A percentile compares a stretch with the other conserved stretches of the same genome.
Evolutionary conservation across 2,888 invertebrate species (phyloP).

Genomic region (Mythimna loreyi): DNA sequence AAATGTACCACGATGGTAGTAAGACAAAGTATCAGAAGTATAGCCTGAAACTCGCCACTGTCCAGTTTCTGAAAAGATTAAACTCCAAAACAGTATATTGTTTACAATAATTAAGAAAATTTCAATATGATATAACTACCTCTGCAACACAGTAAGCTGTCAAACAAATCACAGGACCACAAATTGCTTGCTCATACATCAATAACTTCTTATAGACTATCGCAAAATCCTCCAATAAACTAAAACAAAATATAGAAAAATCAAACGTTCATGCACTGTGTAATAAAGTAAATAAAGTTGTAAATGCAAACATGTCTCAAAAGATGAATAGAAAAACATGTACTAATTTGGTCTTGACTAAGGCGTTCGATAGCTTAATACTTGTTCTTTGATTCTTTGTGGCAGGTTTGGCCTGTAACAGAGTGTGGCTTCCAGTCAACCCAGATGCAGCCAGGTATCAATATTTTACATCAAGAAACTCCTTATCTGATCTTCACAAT

Average conservation of each 20-base stretch:
- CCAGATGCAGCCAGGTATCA: no score
- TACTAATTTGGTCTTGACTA: background rate
- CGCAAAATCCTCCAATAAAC: slow-evolving; percentile 73
- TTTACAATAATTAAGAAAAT: background rate
- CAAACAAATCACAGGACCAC: slow-evolving; percentile 75
- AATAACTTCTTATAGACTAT: slow-evolving; percentile 77
- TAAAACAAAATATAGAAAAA: slow-evolving; percentile 61
- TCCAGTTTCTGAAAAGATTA: slow-evolving; percentile 56
- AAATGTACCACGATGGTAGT: slow-evolving; percentile 39
- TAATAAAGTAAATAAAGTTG: background rate
- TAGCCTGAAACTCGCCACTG: slow-evolving; percentile 51
- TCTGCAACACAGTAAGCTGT: slow-evolving; percentile 73
- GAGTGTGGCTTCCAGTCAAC: no score
- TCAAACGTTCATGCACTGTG: background rate
- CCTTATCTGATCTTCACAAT: no score
- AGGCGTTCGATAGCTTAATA: background rate
- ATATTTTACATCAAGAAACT: no score
- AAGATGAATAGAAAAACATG: background rate
- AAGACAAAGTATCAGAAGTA: slow-evolving; percentile 37
- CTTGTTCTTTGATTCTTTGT: no score
- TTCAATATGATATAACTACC: slow-evolving; percentile 3
- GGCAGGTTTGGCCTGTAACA: no score
- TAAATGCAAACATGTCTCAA: background rate
- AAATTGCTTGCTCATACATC: slow-evolving; percentile 76
- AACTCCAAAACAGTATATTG: background rate